These are phyloP conservation scores for Ceyx cyanopectus DNA, from an alignment of 2,113 vertebrate genomes.

Conservation along the genomic window DNA sequence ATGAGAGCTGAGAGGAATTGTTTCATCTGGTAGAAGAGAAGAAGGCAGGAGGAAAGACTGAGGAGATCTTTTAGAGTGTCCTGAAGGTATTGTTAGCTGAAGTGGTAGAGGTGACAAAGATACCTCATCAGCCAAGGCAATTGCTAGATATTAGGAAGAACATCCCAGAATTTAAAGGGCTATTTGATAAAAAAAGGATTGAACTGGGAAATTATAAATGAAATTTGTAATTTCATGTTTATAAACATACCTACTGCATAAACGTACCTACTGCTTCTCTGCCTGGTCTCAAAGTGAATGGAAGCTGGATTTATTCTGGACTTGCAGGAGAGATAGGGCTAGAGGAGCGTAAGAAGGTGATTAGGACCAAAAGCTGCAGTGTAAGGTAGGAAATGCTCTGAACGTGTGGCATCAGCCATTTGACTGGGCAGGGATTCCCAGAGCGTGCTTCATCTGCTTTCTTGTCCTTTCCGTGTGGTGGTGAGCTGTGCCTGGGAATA, in stretches of 20 bases:
- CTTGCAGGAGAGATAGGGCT: neutral
- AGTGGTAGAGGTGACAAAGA: neutral
- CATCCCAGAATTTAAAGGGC: neutral
- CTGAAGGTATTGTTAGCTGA: accelerated
- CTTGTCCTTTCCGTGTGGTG: neutral
- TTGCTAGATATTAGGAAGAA: neutral
- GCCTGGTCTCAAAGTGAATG: neutral
- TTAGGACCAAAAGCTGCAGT: neutral
- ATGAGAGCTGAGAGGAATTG: neutral
- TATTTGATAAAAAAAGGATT: neutral
- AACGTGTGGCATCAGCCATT: neutral
- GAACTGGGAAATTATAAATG: neutral
- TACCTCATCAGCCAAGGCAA: neutral
- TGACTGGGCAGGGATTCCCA: neutral
- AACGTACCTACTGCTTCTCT: neutral
- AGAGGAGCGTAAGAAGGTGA: neutral
- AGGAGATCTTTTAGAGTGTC: neutral
- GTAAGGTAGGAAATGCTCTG: neutral
- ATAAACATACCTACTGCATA: too few relatives aligned
- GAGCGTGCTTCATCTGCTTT: accelerated
- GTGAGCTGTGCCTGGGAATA: neutral
- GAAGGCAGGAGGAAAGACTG: neutral
- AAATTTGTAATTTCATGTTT: too few relatives aligned
- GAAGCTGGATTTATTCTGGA: neutral
- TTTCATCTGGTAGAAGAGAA: neutral